These are phyloP conservation scores for Forbesichthys agassizii DNA, from an alignment of 2,113 vertebrate species.

Conservation along the genomic window DNA sequence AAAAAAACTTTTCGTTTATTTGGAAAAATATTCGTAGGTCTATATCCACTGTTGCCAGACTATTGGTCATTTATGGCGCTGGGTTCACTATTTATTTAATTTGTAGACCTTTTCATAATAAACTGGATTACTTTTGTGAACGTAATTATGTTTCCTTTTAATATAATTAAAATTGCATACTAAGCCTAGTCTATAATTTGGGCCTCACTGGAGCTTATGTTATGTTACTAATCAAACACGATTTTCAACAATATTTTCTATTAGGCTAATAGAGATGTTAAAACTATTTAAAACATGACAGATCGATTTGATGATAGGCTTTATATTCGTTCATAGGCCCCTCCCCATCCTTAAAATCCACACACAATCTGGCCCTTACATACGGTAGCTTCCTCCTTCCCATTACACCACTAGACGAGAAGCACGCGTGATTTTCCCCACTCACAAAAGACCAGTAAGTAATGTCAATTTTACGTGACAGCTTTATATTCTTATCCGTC, in stretches of 20 bases:
- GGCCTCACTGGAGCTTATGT: too few species aligned
- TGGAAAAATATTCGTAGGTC: background rate
- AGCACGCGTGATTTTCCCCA: conserved; percentile 43
- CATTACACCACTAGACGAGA: conserved; percentile 36
- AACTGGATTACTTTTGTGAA: conserved; percentile 12
- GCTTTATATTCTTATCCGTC: background rate
- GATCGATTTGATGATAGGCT: too few species aligned
- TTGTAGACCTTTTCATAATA: conserved; percentile 28
- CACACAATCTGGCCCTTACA: background rate
- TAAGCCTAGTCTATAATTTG: too few species aligned
- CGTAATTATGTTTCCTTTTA: background rate
- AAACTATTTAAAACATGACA: too few species aligned
- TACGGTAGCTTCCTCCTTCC: conserved; percentile 18
- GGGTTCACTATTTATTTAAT: background rate
- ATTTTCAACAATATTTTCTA: too few species aligned
- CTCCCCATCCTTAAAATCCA: conserved; percentile 19
- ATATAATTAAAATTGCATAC: background rate
- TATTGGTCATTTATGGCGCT: conserved; percentile 3
- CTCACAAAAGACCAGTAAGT: conserved; percentile 58
- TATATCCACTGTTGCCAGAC: background rate
- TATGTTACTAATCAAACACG: too few species aligned
- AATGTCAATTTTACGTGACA: conserved; percentile 9
- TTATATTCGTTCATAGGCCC: background rate
- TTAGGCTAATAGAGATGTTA: too few species aligned
- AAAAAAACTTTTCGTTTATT: background rate